Conservation (phyloP, 2,113 vertebrate species). For the Heloderma charlesbogerti region DNA sequence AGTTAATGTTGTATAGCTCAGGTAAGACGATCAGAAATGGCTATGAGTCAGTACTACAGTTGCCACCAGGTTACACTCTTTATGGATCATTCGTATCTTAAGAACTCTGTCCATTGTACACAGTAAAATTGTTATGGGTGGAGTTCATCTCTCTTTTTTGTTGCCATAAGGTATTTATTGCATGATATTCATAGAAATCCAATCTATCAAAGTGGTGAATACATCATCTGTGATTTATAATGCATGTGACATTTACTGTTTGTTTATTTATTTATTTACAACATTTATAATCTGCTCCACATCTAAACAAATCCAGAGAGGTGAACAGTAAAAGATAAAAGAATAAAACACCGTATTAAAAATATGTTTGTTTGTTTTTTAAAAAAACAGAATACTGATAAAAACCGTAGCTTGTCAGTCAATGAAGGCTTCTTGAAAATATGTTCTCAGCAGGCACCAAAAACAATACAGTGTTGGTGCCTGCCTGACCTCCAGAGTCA, state of each 20-base stretch:
- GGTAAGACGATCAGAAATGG: background rate
- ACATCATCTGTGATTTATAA: background rate
- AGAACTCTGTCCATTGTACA: background rate
- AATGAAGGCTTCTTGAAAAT: too few relatives aligned
- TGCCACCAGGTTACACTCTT: background rate
- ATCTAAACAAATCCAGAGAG: too few relatives aligned
- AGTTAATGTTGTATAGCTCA: background rate
- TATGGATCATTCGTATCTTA: background rate
- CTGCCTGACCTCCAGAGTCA: too few relatives aligned
- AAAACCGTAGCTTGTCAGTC: too few relatives aligned
- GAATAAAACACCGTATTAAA: too few relatives aligned
- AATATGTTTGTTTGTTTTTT: too few relatives aligned
- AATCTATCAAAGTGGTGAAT: background rate
- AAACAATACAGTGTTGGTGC: too few relatives aligned
- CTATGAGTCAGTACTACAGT: background rate
- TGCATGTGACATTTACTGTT: background rate
- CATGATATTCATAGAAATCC: background rate
- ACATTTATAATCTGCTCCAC: too few relatives aligned
- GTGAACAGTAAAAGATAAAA: too few relatives aligned
- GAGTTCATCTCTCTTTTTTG: background rate
- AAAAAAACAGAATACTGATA: too few relatives aligned
- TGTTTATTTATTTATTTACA: too few relatives aligned
- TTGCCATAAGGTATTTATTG: background rate
- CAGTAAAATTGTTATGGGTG: background rate
- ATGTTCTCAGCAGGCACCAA: too few relatives aligned